Percentiles rank a stretch among this genome's conserved stretches.
phyloP scores from a whole-genome alignment of 1,140 invertebrate genomes.

The Conus ventricosus region DNA sequence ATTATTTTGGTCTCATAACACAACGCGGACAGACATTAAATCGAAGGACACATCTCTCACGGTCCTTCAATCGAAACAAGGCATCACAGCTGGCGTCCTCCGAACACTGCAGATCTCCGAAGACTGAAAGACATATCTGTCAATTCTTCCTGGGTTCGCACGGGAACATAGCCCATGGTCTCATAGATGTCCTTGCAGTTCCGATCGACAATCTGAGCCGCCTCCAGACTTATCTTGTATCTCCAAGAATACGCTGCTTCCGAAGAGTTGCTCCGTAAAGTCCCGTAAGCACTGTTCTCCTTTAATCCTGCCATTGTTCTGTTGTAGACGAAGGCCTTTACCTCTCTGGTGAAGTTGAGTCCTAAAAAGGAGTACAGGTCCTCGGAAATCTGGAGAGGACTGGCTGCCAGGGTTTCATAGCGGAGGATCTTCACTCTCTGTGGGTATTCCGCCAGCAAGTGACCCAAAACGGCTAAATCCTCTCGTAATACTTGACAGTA shows the following conservation, averaged over 20 bases:
- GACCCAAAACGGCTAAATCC: constrained; percentile 35
- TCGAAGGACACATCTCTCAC: too few species aligned
- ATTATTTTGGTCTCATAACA: background rate
- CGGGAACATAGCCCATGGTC: constrained; percentile 19
- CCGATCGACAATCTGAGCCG: background rate
- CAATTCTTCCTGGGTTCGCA: background rate
- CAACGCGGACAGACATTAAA: too few species aligned
- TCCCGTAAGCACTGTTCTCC: background rate
- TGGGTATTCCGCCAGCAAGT: constrained; percentile 22
- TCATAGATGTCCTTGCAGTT: constrained; percentile 18
- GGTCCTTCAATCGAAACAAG: background rate
- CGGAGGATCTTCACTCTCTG: constrained; percentile 29
- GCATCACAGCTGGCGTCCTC: background rate
- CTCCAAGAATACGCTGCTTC: constrained; percentile 23
- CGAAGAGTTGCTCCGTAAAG: background rate
- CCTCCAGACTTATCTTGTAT: background rate
- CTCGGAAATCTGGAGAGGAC: constrained; percentile 39
- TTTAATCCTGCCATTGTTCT: constrained; percentile 36
- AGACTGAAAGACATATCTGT: background rate
- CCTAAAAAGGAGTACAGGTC: constrained; percentile 41
- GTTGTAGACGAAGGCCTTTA: constrained; percentile 35
- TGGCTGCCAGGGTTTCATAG: constrained; percentile 47
- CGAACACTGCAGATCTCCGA: background rate
- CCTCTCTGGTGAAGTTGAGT: constrained; percentile 18
- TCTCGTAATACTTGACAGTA: constrained; percentile 47